Conservation (phyloP, 2,888 invertebrate genomes). For the Tiliacea citrago region DNA sequence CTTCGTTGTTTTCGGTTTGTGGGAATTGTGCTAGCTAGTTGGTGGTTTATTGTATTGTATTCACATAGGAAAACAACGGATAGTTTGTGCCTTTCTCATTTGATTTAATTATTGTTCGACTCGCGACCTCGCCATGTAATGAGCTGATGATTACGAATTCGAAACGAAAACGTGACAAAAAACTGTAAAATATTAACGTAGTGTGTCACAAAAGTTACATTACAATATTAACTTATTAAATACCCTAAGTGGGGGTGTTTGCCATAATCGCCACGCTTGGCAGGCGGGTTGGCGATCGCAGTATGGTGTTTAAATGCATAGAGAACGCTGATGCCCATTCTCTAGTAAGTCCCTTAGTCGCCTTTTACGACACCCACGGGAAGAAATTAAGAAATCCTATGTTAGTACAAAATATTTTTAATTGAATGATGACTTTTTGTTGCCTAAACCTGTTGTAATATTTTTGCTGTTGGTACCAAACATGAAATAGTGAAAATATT, state of each 20-base stretch:
- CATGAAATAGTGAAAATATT: slow-evolving; percentile 13
- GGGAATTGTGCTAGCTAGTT: background rate
- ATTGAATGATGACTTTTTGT: background rate
- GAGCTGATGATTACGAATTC: background rate
- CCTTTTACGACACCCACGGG: no score
- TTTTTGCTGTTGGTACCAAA: slow-evolving; percentile 15
- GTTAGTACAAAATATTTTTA: slow-evolving; percentile 47
- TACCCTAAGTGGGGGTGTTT: no score
- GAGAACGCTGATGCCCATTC: no score
- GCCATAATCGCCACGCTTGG: no score
- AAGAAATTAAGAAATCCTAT: no score
- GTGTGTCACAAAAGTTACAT: background rate
- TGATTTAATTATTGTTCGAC: background rate
- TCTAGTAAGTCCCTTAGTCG: no score
- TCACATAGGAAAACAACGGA: no score
- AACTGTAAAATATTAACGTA: background rate
- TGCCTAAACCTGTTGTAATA: background rate
- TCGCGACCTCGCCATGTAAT: background rate
- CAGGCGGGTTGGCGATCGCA: no score
- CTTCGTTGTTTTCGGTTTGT: slow-evolving; percentile 3
- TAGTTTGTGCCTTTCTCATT: background rate
- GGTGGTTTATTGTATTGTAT: background rate
- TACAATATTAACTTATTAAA: background rate
- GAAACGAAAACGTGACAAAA: background rate
- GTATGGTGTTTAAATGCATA: no score